Base-by-base conservation (phyloP, 2,797 vertebrate species). In the Hypotaenidia okinawae region DNA sequence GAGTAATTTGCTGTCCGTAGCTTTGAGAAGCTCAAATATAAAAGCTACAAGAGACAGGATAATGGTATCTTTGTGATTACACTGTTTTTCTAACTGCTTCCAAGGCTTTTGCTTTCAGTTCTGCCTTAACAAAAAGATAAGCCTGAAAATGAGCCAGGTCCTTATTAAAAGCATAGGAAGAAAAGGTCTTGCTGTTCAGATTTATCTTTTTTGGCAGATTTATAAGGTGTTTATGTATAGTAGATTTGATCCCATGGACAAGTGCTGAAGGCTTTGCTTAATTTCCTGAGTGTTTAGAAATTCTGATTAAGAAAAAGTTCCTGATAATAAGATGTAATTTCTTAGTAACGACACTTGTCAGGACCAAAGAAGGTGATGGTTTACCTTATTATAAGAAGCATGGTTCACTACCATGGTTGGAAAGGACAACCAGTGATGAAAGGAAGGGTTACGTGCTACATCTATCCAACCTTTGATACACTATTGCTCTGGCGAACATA, bases 101-200 rank as follows among this genome's bases (percentile, higher is more conserved):
- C 94, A 95, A 96, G 97, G 94, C 91, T 97, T 97, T 97, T 97
- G 95, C 97, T 98, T 98, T 97, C 97, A 97, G 88, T 96, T 97
- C 95, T 96, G 66, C 91, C 95, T 96, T 98, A 97, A 97, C 94
- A 96, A 98, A 97, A 98, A 97, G 95, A 97, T 94, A 95, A 96
- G 92, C 92, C 96, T 97, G 97, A 97, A 98, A 98, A 92, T 25
- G 87, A 97, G 94, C 89, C 95, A 97, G 87, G 70, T 95, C 89
- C 95, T 98, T 97, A 97, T 97, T 97, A 97, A 97, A 97, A 96
- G 81, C 95, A 80, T 95, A 94, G 88, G 89, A 79, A 96, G 95
- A 97, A 92, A 55, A 96, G 80, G 92, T 92, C 91, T 97, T 89
- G 66, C 84, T 97, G 88, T 93, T 96, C 91, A 82, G 83, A 90